phyloP scores from a whole-genome alignment of 2,888 invertebrate species.

The Pterostichus madidus region DNA sequence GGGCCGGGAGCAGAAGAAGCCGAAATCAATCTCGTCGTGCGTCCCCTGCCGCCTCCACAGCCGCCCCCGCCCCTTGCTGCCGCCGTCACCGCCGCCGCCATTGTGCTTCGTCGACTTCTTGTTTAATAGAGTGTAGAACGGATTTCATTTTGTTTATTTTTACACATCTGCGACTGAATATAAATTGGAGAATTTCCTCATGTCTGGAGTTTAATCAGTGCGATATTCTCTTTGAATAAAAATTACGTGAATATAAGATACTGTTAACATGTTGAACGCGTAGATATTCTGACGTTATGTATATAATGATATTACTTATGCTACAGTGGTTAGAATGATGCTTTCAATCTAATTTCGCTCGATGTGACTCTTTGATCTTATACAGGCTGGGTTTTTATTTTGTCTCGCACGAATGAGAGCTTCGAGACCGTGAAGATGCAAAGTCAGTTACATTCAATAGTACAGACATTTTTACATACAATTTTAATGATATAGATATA shows the following conservation, averaged over 20 bases:
- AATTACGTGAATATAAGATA: constrained; percentile 53
- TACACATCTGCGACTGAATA: constrained; percentile 64
- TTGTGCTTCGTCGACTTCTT: constrained; percentile 60
- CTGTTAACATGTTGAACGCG: constrained; percentile 16
- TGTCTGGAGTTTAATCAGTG: constrained; percentile 60
- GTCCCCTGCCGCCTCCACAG: background rate
- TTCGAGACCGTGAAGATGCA: too few relatives aligned
- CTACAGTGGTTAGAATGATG: constrained; percentile 20
- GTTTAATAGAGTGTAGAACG: constrained; percentile 66
- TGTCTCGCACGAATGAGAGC: too few relatives aligned
- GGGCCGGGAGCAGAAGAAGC: constrained; percentile 50
- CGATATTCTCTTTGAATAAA: constrained; percentile 59
- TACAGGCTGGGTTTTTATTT: too few relatives aligned
- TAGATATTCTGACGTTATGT: constrained; percentile 36
- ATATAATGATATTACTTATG: constrained; percentile 30
- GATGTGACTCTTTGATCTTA: background rate
- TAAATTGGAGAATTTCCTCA: constrained; percentile 66
- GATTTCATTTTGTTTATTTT: constrained; percentile 66
- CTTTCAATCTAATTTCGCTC: constrained; percentile 4
- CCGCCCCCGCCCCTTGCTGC: background rate
- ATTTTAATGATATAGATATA: too few relatives aligned
- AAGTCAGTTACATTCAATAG: too few relatives aligned
- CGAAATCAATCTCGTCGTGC: constrained; percentile 61
- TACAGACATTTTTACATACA: too few relatives aligned
- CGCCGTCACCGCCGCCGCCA: constrained; percentile 18